Base-by-base conservation (phyloP, 2,113 vertebrate species). In the Chloropsis cyanopogon region DNA sequence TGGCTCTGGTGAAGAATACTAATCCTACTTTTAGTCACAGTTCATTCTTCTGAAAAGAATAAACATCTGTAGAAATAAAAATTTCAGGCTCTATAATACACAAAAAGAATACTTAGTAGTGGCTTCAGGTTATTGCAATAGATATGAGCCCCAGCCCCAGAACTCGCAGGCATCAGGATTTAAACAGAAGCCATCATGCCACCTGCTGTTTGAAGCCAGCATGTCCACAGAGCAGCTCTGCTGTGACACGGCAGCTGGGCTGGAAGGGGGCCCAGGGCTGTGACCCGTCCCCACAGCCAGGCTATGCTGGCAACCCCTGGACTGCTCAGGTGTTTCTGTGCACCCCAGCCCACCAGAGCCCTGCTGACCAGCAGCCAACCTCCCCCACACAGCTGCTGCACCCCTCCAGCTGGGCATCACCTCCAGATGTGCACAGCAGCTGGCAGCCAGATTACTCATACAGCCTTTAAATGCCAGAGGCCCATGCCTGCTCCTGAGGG, bases 191-290 rank as follows among this genome's bases (percentile, higher is more conserved):
- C 92, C 78, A 47, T 49, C 14, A 0, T 82, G 96, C 96, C 96
- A 97, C 86, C 96, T 96, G 89, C 93, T 72, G 96, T 94, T 68
- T 47, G 47, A 82, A 86, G n/a, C 6, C 28, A 53, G 86, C 59
- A 90, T 6, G 13, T 42, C 47, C 80, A 41, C 4, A 15, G 47
- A 61, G 41, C 79, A 69, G 54, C 49, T 70, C 35, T 25, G 41
- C 70, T 42, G 29, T 25, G 22, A 47, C 47, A 41, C 6, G 41
- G 29, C 24, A 41, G 24, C 47, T 7, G 21, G 35, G 12, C 3
- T 26, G 20, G 19, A 75, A 47, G 9, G 35, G 9, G 21, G 3
- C 28, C 23, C 54, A 35, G 33, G 37, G 42, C 63, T 69, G 39
- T 31, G 21, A 57, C 16, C 5, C 21, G 3, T 1, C 14, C 50